These are phyloP conservation scores for Theretra japonica DNA, from an alignment of 2,888 invertebrate genomes.

Conservation along the genomic window DNA sequence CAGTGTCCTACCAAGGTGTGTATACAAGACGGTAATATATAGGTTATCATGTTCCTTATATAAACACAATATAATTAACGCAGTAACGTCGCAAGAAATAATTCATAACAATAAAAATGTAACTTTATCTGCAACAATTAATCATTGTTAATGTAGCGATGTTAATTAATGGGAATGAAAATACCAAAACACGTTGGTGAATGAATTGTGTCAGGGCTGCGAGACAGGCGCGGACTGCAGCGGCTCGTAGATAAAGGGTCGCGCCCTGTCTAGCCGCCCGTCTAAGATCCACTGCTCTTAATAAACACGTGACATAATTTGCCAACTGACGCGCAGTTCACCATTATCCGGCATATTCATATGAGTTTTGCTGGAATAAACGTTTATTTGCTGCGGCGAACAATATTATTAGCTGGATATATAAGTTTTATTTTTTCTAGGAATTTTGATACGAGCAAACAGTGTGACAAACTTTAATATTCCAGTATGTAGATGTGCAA, in stretches of 20 bases:
- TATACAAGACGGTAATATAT: neutral
- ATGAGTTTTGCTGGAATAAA: too few relatives aligned
- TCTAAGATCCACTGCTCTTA: constrained; percentile 41
- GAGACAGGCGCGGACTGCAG: constrained; percentile 46
- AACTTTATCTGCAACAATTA: constrained; percentile 20
- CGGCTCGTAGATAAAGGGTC: constrained; percentile 58
- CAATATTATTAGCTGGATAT: too few relatives aligned
- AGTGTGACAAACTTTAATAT: too few relatives aligned
- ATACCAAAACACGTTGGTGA: constrained; percentile 30
- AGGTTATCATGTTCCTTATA: neutral
- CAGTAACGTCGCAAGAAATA: neutral
- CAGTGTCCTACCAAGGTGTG: neutral
- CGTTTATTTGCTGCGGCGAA: too few relatives aligned
- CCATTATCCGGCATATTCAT: too few relatives aligned
- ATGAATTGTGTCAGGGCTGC: constrained; percentile 58
- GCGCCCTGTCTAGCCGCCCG: constrained; percentile 61
- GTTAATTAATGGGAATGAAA: constrained; percentile 10
- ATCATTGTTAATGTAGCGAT: constrained; percentile 2
- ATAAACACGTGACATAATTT: constrained; percentile 9
- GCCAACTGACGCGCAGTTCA: neutral
- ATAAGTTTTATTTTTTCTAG: too few relatives aligned
- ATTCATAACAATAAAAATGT: constrained; percentile 27
- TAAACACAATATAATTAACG: too few relatives aligned
- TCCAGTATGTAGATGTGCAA: too few relatives aligned
- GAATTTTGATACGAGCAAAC: too few relatives aligned